Percentiles rank a stretch among this genome's conserved stretches.
Evolutionary conservation across 2,113 vertebrate genomes (phyloP).

Genomic region (Stictonetta naevosa): DNA sequence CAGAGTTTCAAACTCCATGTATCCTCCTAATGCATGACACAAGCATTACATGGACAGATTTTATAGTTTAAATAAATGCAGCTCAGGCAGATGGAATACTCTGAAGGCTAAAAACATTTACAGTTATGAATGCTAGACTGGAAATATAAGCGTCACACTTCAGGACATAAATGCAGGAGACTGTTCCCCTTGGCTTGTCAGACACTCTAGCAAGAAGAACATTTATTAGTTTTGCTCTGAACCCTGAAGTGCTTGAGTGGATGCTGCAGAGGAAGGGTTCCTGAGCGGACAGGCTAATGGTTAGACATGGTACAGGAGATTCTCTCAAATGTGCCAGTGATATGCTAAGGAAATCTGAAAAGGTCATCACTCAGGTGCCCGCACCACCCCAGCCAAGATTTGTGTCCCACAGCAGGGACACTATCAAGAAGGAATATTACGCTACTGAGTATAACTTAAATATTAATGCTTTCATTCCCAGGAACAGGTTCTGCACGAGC

Average conservation of each 20-base stretch:
- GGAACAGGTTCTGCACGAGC: not conserved
- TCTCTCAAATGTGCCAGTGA: accelerated
- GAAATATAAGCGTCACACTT: accelerated
- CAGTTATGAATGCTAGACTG: not conserved
- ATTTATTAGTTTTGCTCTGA: not conserved
- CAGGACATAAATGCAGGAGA: not conserved
- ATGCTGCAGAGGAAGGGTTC: not conserved
- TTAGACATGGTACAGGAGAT: not conserved
- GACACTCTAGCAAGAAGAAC: not conserved
- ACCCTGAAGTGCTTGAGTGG: not conserved
- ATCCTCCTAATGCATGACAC: not conserved
- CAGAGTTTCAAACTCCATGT: not conserved
- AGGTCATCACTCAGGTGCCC: not conserved
- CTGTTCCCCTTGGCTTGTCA: not conserved
- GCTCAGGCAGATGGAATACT: not conserved
- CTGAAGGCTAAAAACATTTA: not conserved
- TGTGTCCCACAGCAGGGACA: accelerated
- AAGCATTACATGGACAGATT: not conserved
- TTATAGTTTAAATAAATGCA: not conserved
- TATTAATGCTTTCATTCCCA: not conserved
- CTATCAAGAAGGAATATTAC: not conserved
- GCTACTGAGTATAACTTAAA: not conserved
- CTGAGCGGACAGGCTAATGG: not conserved
- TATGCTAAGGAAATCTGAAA: not conserved
- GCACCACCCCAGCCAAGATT: not conserved